Percentiles rank a stretch among this genome's conserved stretches.
These are phyloP conservation scores for Hucho hucho DNA, from an alignment of 2,113 vertebrate genomes.

Conservation along the genomic window DNA sequence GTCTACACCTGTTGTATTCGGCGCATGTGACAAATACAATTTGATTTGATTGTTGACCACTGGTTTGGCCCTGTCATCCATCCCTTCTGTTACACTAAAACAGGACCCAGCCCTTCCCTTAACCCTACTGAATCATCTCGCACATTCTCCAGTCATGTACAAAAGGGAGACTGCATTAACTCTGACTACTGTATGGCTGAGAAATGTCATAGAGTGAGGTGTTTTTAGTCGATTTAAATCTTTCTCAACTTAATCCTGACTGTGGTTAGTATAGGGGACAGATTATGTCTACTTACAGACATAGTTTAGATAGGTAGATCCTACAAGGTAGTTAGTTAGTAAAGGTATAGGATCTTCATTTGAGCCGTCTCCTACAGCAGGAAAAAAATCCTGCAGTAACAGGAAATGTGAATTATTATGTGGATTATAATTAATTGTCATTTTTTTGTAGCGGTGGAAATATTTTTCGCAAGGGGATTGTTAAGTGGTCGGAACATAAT, in stretches of 20 bases:
- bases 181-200: slow-evolving; percentile 11
- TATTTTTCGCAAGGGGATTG: too few species aligned
- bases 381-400: too few species aligned
- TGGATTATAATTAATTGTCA: too few species aligned
- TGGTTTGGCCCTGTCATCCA: slow-evolving; percentile 27
- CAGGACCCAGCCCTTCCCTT: slow-evolving; percentile 40
- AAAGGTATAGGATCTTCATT: too few species aligned
- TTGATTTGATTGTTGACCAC: too few species aligned
- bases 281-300: slow-evolving; percentile 6
- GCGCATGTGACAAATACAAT: too few species aligned
- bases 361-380: too few species aligned
- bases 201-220: slow-evolving; percentile 45
- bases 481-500: too few species aligned
- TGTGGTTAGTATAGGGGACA: slow-evolving; percentile 22
- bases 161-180: slow-evolving; percentile 39
- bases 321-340: background rate
- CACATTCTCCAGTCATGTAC: slow-evolving; percentile 28
- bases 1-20: too few species aligned
- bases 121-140: background rate
- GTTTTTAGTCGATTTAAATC: slow-evolving; percentile 8
- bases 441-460: too few species aligned
- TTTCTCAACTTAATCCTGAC: background rate
- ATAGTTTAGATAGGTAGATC: background rate
- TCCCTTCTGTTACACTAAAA: slow-evolving; percentile 13
- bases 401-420: too few species aligned